phyloP scores from a whole-genome alignment of 2,888 invertebrate genomes.

The Sesia bembeciformis region DNA sequence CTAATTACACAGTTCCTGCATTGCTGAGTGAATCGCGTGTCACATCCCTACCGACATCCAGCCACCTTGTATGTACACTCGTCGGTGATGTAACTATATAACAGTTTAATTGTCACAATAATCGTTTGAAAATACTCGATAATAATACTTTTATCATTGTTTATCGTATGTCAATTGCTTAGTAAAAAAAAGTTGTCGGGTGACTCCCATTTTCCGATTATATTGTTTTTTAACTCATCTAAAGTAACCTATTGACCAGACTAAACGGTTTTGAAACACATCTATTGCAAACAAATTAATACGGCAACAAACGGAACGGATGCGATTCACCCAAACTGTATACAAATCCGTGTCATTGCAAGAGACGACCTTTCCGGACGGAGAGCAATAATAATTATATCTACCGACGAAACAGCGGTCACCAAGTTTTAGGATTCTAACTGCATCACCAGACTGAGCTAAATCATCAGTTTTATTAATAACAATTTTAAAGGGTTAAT shows the following conservation, averaged over 20 bases:
- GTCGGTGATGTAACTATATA: conserved; percentile 3
- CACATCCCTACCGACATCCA: conserved; percentile 8
- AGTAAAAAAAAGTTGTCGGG: neutral
- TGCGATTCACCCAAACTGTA: conserved; percentile 15
- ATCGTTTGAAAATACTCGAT: neutral
- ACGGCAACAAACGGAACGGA: conserved; percentile 14
- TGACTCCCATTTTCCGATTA: neutral
- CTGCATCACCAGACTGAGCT: neutral
- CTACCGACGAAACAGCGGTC: neutral
- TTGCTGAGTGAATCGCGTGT: conserved; percentile 22
- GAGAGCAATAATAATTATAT: neutral
- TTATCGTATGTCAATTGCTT: neutral
- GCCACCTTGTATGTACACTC: neutral
- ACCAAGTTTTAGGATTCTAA: neutral
- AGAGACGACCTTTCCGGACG: conserved; percentile 11
- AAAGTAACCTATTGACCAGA: neutral
- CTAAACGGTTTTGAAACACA: conserved; percentile 12
- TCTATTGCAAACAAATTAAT: conserved; percentile 7
- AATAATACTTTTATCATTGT: neutral
- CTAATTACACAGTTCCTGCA: conserved; percentile 25
- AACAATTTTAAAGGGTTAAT: neutral
- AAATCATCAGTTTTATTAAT: neutral
- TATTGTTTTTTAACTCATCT: neutral
- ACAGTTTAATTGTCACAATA: conserved; percentile 2
- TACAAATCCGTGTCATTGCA: conserved; percentile 6